A percentile compares a stretch with the other conserved stretches of the same genome.
Evolutionary conservation across 2,113 vertebrate genomes (phyloP).

Genomic region (Dromas ardeola): DNA sequence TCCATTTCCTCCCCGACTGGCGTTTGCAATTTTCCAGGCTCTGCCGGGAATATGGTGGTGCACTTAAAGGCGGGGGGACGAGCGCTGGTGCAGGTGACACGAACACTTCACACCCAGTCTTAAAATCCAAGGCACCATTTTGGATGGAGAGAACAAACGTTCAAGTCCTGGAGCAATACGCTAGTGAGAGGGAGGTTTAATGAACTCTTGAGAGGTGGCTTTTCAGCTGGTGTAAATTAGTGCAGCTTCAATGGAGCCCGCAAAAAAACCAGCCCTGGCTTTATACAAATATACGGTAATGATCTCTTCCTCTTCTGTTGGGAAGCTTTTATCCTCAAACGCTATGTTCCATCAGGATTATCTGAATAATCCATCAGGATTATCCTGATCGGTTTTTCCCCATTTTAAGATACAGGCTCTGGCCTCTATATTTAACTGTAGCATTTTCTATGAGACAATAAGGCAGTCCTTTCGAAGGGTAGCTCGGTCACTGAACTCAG

Average conservation of each 20-base stretch:
- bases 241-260: not conserved
- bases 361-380: not conserved
- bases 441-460: not conserved
- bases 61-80: not conserved
- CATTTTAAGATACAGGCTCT: not conserved
- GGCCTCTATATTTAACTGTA: not conserved
- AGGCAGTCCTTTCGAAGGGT: not conserved
- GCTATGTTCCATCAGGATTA: not conserved
- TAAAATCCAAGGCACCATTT: not conserved
- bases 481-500: not conserved
- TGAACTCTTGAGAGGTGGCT: not conserved
- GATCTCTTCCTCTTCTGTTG: not conserved
- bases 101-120: not conserved
- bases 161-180: not conserved
- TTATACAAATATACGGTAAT: not conserved
- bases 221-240: not conserved
- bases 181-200: not conserved
- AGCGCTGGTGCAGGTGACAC: not conserved
- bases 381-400: not conserved
- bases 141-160: not conserved
- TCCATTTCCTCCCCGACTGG: too few relatives aligned
- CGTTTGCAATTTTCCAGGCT: not conserved
- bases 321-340: slow-evolving; percentile 20
- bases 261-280: not conserved
- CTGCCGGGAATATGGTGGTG: rapidly evolving